Evolutionary conservation across 1,140 invertebrate genomes (phyloP).

Genomic region (Brachionus koreanus): DNA sequence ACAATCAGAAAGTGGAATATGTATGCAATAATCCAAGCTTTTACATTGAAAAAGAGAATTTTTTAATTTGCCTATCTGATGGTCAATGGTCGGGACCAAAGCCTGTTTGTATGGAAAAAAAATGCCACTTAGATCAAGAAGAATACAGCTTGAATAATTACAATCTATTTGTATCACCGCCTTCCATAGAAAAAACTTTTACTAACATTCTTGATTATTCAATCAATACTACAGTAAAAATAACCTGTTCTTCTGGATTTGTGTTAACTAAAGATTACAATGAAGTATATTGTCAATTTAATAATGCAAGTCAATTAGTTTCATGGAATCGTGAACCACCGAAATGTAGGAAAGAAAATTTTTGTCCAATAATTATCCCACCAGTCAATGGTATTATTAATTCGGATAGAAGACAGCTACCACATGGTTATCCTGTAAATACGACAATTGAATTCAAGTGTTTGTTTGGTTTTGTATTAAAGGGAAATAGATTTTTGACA

Average conservation of each 20-base stretch:
- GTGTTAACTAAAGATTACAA: background rate
- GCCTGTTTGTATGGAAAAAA: slow-evolving; percentile 27
- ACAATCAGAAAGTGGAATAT: background rate
- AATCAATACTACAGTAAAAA: background rate
- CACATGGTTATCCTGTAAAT: background rate
- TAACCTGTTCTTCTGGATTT: background rate
- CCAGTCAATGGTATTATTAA: background rate
- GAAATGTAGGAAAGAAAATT: background rate
- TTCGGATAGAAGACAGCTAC: background rate
- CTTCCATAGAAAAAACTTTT: background rate
- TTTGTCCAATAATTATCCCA: background rate
- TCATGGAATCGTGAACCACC: background rate
- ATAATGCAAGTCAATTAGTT: background rate
- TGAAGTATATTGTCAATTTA: background rate
- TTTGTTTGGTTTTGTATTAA: background rate
- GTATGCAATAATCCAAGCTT: background rate
- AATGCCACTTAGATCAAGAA: background rate
- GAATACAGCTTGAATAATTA: background rate
- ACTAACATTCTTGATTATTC: slow-evolving; percentile 15
- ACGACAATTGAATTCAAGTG: slow-evolving; percentile 14
- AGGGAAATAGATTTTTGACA: background rate
- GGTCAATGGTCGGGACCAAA: background rate
- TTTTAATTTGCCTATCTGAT: background rate
- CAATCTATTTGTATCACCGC: background rate
- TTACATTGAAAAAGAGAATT: background rate